Evolutionary conservation across 2,797 vertebrate genomes (phyloP).

Genomic region (Falco peregrinus): DNA sequence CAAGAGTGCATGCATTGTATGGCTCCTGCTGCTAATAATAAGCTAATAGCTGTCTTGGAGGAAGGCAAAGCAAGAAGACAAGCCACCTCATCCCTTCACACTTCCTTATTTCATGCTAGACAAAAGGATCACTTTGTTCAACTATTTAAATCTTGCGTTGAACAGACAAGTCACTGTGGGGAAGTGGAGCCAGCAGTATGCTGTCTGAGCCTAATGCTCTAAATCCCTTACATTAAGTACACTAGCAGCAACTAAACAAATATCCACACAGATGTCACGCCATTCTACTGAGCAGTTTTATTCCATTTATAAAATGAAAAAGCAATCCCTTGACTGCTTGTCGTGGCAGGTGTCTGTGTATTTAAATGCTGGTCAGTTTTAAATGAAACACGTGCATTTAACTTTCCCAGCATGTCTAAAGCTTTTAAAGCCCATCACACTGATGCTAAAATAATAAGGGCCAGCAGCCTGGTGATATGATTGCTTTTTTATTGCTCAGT

Average conservation of each 20-base stretch:
- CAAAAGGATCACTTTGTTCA: conserved; percentile 48
- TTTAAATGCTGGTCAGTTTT: conserved; percentile 72
- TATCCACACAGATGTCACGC: conserved; percentile 57
- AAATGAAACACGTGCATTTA: conserved; percentile 66
- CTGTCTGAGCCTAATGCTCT: conserved; percentile 42
- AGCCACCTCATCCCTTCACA: not conserved
- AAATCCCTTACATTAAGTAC: conserved; percentile 63
- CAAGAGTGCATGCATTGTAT: not conserved
- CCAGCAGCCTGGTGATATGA: conserved; percentile 66
- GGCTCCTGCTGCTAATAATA: not conserved
- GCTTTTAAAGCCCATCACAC: conserved; percentile 72
- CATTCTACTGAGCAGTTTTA: conserved; percentile 51
- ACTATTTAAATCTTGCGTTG: conserved; percentile 25
- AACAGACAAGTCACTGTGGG: conserved; percentile 15
- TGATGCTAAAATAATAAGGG: conserved; percentile 77
- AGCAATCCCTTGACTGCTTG: conserved; percentile 49
- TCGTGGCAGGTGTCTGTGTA: conserved; percentile 44
- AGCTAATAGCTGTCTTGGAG: not conserved
- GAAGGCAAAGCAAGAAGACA: not conserved
- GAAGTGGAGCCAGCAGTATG: conserved; percentile 11
- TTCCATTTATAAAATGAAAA: conserved; percentile 62
- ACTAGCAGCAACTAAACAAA: conserved; percentile 59
- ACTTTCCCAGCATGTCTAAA: conserved; percentile 71
- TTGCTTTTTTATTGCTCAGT: conserved; percentile 70
- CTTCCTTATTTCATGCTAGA: conserved; percentile 10